These are phyloP conservation scores for Megalurothrips usitatus DNA, from an alignment of 2,888 invertebrate genomes.

Conservation along the genomic window DNA sequence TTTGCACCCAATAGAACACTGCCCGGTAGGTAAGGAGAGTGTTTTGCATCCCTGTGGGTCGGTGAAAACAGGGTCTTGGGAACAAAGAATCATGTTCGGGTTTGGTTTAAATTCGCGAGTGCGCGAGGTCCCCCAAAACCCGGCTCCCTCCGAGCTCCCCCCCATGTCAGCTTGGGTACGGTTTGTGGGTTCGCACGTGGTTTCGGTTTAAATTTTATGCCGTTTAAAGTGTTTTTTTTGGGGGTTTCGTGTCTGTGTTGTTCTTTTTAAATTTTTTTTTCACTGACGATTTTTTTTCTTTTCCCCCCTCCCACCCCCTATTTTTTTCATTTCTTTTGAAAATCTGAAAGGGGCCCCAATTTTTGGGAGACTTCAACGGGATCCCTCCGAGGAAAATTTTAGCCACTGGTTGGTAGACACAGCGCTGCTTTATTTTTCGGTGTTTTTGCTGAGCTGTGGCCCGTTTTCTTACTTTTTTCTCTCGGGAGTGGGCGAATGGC, in stretches of 20 bases:
- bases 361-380: slow-evolving; percentile 78
- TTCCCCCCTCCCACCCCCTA: slow-evolving; percentile 27
- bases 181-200: too few species aligned
- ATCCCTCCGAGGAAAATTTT: slow-evolving; percentile 83
- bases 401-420: slow-evolving; percentile 67
- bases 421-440: slow-evolving; percentile 3
- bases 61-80: neutral
- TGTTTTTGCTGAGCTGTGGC: slow-evolving; percentile 23
- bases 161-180: too few species aligned
- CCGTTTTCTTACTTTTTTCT: neutral
- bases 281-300: slow-evolving; percentile 19
- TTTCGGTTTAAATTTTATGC: too few species aligned
- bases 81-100: slow-evolving; percentile 5
- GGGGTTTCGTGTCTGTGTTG: neutral
- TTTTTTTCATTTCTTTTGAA: slow-evolving; percentile 32
- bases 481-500: neutral
- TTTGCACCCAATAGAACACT: too few species aligned
- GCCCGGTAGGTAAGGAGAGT: neutral
- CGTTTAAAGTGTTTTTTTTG: neutral
- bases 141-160: too few species aligned
- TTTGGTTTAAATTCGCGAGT: neutral
- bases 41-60: neutral
- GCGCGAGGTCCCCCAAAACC: neutral
- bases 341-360: slow-evolving; percentile 24
- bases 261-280: slow-evolving; percentile 2